phyloP scores from a whole-genome alignment of 2,113 vertebrate genomes.

The Alethe castanea region DNA sequence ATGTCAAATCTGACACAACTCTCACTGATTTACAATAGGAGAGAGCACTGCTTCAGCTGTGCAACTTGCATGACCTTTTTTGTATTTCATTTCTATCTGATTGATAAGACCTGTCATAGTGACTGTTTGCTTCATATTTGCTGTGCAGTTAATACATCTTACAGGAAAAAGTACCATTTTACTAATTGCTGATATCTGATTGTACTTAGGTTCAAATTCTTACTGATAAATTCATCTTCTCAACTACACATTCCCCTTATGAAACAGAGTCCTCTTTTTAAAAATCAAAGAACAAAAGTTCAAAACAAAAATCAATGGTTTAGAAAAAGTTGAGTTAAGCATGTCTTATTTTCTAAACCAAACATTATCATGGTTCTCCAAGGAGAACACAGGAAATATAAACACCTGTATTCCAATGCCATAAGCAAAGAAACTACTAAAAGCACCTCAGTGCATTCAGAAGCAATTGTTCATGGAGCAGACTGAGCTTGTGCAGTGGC shows the following conservation, averaged over 20 bases:
- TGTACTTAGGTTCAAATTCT: background rate
- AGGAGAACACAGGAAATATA: background rate
- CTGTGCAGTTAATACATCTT: background rate
- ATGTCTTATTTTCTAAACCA: background rate
- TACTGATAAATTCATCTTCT: background rate
- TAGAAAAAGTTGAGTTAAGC: background rate
- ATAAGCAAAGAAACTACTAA: background rate
- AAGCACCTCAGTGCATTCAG: background rate
- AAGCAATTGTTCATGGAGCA: background rate
- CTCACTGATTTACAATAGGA: background rate
- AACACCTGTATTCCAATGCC: background rate
- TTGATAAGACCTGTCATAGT: background rate
- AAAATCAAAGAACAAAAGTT: background rate
- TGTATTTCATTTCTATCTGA: background rate
- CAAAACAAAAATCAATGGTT: background rate
- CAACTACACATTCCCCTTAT: background rate
- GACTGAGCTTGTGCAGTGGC: background rate
- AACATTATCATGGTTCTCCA: background rate
- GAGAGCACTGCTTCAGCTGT: background rate
- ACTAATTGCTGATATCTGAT: background rate
- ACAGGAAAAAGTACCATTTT: background rate
- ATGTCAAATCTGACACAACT: background rate
- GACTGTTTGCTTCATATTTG: background rate
- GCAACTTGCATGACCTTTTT: background rate
- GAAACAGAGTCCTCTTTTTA: background rate